Evolutionary conservation across 2,888 invertebrate species (phyloP).

Genomic region (Cephus rjabovi): DNA sequence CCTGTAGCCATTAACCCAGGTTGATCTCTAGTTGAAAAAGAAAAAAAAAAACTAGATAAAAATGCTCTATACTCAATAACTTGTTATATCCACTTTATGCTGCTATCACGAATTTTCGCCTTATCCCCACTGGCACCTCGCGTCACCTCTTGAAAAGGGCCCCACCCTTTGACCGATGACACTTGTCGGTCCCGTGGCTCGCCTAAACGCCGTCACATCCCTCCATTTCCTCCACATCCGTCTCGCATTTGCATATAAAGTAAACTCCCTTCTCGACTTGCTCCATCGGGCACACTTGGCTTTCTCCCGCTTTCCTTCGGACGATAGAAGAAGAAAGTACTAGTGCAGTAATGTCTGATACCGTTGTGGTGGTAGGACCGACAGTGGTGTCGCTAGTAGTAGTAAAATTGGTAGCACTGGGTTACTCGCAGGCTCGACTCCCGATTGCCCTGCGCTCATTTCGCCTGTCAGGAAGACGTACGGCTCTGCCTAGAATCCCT

Average conservation of each 20-base stretch:
- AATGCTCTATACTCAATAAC: too few species aligned
- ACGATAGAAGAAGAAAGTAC: conserved; percentile 18
- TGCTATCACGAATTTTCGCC: too few species aligned
- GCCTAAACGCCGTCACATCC: conserved; percentile 39
- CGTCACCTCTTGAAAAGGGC: too few species aligned
- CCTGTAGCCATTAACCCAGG: too few species aligned
- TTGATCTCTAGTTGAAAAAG: too few species aligned
- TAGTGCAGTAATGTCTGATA: not conserved
- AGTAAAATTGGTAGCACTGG: too few species aligned
- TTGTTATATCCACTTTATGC: too few species aligned
- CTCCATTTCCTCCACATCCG: conserved; percentile 47
- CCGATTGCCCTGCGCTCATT: conserved; percentile 61
- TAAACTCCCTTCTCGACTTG: conserved; percentile 46
- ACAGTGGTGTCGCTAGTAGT: too few species aligned
- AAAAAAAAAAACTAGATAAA: too few species aligned
- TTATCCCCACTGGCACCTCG: too few species aligned
- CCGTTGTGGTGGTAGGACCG: too few species aligned
- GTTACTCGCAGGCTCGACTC: conserved; percentile 33
- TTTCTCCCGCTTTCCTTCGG: not conserved
- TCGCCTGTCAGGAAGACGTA: conserved; percentile 61
- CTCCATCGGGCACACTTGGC: conserved; percentile 1
- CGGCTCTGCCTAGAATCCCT: conserved; percentile 45
- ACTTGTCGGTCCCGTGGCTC: conserved; percentile 46
- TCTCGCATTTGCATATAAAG: conserved; percentile 63
- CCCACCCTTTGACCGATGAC: conserved; percentile 46